These are phyloP conservation scores for Hypselothyrea guttata DNA, from an alignment of 2,888 invertebrate species.

Conservation along the genomic window DNA sequence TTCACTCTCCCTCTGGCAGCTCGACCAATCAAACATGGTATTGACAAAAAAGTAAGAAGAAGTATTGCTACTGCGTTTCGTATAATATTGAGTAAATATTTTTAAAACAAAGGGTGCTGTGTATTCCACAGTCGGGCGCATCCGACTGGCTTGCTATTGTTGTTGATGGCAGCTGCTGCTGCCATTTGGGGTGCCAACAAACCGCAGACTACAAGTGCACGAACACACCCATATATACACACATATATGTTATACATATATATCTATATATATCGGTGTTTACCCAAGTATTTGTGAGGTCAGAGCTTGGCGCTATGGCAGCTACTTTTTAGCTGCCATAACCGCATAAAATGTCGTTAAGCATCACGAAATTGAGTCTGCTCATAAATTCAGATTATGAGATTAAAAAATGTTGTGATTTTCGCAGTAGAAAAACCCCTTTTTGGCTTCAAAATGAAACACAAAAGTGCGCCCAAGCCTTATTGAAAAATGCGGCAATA, in stretches of 20 bases:
- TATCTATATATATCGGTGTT: slow-evolving; percentile 12
- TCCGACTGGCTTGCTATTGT: no score
- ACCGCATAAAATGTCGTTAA: slow-evolving; percentile 77
- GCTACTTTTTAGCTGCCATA: slow-evolving; percentile 60
- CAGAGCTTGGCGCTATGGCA: slow-evolving; percentile 12
- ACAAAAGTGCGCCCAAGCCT: slow-evolving; percentile 37
- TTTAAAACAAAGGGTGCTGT: no score
- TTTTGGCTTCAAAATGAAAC: slow-evolving; percentile 48
- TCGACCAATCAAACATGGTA: no score
- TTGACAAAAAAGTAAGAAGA: no score
- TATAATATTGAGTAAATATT: no score
- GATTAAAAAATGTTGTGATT: slow-evolving; percentile 78
- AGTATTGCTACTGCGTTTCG: no score
- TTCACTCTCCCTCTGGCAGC: no score
- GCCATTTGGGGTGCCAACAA: slow-evolving; percentile 55
- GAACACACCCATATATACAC: no score
- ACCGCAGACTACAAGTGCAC: slow-evolving; percentile 59
- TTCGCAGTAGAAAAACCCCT: slow-evolving; percentile 58
- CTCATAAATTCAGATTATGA: slow-evolving; percentile 78
- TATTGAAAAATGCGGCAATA: slow-evolving; percentile 61
- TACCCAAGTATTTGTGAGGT: slow-evolving; percentile 10
- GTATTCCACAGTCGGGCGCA: no score
- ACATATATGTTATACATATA: slow-evolving; percentile 11
- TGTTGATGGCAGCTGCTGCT: slow-evolving; percentile 44
- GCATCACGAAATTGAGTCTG: slow-evolving; percentile 78